Evolutionary conservation across 2,113 vertebrate genomes (phyloP).

Genomic region (Pavo muticus): DNA sequence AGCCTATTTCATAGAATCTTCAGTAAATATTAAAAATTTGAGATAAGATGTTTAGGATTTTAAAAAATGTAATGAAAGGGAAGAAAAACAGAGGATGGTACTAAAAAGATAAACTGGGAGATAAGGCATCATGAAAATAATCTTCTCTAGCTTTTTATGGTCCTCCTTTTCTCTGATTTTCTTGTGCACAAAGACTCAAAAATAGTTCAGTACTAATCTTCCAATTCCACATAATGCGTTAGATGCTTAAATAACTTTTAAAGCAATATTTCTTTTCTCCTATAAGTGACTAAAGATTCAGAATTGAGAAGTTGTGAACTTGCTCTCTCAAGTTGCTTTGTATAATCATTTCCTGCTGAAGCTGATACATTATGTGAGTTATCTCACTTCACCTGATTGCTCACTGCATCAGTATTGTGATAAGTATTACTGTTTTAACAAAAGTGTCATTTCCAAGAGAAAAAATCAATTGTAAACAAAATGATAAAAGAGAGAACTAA

Average conservation of each 20-base stretch:
- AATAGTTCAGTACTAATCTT: not conserved
- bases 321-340: not conserved
- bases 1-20: not conserved
- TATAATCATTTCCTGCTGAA: not conserved
- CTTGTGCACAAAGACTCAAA: not conserved
- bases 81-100: not conserved
- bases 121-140: not conserved
- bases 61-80: not conserved
- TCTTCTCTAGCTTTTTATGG: not conserved
- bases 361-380: not conserved
- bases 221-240: not conserved
- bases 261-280: not conserved
- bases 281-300: not conserved
- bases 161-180: not conserved
- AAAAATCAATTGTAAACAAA: not conserved
- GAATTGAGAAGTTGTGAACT: not conserved
- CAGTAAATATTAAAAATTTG: not conserved
- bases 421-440: not conserved
- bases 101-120: not conserved
- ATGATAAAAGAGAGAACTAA: not conserved
- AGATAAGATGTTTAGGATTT: not conserved
- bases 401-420: not conserved
- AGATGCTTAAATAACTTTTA: not conserved
- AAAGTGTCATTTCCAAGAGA: not conserved
- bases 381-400: not conserved